phyloP scores from a whole-genome alignment of 2,888 invertebrate species.

The Cistogaster globosa region DNA sequence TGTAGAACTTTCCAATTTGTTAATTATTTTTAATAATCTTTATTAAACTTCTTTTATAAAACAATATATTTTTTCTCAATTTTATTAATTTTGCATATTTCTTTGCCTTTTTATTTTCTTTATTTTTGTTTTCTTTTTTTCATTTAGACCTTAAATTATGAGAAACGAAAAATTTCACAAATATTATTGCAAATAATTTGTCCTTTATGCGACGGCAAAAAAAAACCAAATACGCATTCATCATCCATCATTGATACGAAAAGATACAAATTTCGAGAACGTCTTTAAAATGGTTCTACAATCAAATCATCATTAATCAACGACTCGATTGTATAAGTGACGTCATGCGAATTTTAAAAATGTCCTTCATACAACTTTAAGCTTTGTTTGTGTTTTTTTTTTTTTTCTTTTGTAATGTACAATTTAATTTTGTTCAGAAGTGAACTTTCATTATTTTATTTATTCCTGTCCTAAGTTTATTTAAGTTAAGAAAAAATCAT shows the following conservation, averaged over 20 bases:
- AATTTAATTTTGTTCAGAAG: slow-evolving; percentile 23
- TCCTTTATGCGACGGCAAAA: neutral
- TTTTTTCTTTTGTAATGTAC: neutral
- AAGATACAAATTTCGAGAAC: neutral
- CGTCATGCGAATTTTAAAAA: slow-evolving; percentile 43
- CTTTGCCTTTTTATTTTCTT: slow-evolving; percentile 63
- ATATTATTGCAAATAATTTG: neutral
- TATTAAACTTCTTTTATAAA: too few relatives aligned
- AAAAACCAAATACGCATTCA: neutral
- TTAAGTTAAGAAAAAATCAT: slow-evolving; percentile 18
- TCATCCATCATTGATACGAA: slow-evolving; percentile 1
- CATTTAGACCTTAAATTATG: slow-evolving; percentile 80
- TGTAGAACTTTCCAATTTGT: too few relatives aligned
- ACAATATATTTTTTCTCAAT: too few relatives aligned
- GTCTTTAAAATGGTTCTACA: neutral
- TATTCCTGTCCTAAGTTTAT: slow-evolving; percentile 62
- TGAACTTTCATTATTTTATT: slow-evolving; percentile 38
- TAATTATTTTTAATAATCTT: too few relatives aligned
- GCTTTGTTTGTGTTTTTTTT: neutral
- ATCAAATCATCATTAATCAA: slow-evolving; percentile 4
- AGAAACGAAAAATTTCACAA: slow-evolving; percentile 17
- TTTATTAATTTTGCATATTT: slow-evolving; percentile 55
- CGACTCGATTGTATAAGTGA: slow-evolving; percentile 16
- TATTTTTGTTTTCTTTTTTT: slow-evolving; percentile 69
- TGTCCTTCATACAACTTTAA: slow-evolving; percentile 21